A percentile compares a stretch with the other conserved stretches of the same genome.
Evolutionary conservation across 1,140 invertebrate genomes (phyloP).

Genomic region (Tetramorium parvispinum): DNA sequence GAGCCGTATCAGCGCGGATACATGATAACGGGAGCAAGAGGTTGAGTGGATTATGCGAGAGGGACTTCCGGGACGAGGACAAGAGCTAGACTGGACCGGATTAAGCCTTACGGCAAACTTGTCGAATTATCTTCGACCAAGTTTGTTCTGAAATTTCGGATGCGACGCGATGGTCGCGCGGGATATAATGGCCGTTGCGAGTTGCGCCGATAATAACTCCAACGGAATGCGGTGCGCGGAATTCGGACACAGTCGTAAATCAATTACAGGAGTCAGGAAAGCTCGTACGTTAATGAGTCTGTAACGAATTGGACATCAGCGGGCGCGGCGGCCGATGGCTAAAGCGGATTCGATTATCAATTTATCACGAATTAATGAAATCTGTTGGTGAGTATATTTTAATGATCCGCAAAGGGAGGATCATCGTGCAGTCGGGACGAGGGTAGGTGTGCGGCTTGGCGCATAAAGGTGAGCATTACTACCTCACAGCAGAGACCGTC

Average conservation of each 20-base stretch:
- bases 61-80: constrained; percentile 48
- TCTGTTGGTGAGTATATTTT: not conserved
- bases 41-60: constrained; percentile 9
- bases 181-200: constrained; percentile 28
- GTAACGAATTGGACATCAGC: constrained; percentile 26
- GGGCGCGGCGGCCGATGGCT: not conserved
- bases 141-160: constrained; percentile 41
- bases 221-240: constrained; percentile 30
- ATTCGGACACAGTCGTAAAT: constrained; percentile 40
- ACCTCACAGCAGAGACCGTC: constrained; percentile 13
- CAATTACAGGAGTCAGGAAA: constrained; percentile 46
- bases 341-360: constrained; percentile 7
- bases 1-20: not conserved
- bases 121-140: constrained; percentile 68
- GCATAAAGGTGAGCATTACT: not conserved
- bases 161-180: not conserved
- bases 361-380: constrained; percentile 24
- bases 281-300: constrained; percentile 43
- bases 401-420: constrained; percentile 15
- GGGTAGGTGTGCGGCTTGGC: not conserved
- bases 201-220: constrained; percentile 27
- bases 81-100: constrained; percentile 62
- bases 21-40: not conserved
- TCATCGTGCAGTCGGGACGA: not conserved
- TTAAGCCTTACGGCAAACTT: constrained; percentile 69